Evolutionary conservation across 1,140 invertebrate genomes (phyloP).

Genomic region (Centruroides sculpturatus): DNA sequence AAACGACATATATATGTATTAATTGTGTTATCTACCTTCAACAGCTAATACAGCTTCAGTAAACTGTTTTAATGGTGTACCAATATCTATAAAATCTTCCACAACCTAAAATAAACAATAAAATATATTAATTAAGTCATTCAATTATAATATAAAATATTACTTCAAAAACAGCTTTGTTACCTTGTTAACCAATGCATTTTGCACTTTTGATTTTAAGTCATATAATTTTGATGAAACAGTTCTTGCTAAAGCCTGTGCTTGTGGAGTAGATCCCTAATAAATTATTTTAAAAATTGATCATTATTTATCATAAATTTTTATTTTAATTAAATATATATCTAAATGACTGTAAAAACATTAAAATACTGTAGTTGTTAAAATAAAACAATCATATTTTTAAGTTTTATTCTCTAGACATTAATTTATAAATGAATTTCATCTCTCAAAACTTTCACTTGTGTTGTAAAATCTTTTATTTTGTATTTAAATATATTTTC

Average conservation of each 20-base stretch:
- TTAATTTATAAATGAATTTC: no score
- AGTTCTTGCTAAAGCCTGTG: constrained; percentile 32
- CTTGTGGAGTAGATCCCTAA: constrained; percentile 38
- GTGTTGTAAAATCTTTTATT: no score
- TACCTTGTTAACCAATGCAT: constrained; percentile 70
- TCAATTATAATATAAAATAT: neutral
- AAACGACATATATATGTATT: no score
- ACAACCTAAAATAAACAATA: constrained; percentile 48
- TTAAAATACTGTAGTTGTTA: no score
- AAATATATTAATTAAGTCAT: neutral
- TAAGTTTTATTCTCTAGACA: no score
- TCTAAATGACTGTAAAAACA: no score
- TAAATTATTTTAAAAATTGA: no score
- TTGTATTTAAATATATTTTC: no score
- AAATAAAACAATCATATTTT: no score
- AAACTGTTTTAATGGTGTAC: constrained; percentile 90
- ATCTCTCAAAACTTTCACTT: no score
- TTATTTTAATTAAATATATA: no score
- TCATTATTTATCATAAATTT: no score
- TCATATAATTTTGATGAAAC: constrained; percentile 84
- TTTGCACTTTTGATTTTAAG: constrained; percentile 80
- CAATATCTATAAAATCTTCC: constrained; percentile 96
- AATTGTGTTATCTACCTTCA: constrained; percentile 40
- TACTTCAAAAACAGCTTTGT: constrained; percentile 2
- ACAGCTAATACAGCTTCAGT: constrained; percentile 86